These are phyloP conservation scores for Felis catus DNA, from an alignment of 2,113 vertebrate genomes.

Conservation along the genomic window F.catus_Fca126_mat1.0 CM031415.1:65909501-65910000, in stretches of 20 bases:
- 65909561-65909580: neutral
- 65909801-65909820: neutral
- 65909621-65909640: rapidly evolving
- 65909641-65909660: neutral
- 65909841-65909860: neutral
- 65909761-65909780: neutral
- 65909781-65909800: neutral
- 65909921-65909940: neutral
- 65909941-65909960: neutral
- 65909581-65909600: neutral
- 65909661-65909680: neutral
- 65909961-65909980: neutral
- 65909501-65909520: neutral
- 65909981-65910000: neutral
- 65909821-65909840: neutral
- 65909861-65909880: neutral
- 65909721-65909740: neutral
- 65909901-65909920: neutral
- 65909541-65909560: neutral
- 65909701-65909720: neutral
- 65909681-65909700: neutral
- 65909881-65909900: neutral
- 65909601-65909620: neutral
- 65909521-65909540: neutral
- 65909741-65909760: neutral